Percentiles rank a stretch among this genome's conserved stretches.
These are phyloP conservation scores for Phaenicophaeus curvirostris DNA, from an alignment of 2,797 vertebrate genomes.

Conservation along the genomic window DNA sequence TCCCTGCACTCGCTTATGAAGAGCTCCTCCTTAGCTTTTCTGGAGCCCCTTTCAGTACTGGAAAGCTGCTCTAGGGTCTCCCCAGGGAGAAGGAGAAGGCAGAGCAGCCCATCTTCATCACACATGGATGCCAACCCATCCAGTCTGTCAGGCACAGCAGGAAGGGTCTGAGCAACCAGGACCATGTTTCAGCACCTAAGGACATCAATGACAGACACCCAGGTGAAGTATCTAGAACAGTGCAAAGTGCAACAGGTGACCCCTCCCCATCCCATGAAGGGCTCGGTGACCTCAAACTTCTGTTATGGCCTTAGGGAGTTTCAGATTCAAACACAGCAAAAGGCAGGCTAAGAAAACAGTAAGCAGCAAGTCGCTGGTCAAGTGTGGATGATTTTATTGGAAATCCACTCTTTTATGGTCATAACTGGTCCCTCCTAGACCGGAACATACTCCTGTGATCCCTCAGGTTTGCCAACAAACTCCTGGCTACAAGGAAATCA, in stretches of 20 bases:
- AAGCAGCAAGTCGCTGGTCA: background rate
- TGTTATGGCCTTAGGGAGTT: background rate
- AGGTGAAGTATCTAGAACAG: background rate
- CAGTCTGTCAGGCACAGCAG: rapidly evolving
- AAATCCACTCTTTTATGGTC: background rate
- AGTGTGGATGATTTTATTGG: background rate
- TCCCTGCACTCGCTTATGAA: too few relatives aligned
- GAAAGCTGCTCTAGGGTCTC: too few relatives aligned
- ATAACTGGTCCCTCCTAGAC: background rate
- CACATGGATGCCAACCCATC: rapidly evolving
- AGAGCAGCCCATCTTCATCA: background rate
- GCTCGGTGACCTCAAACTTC: background rate
- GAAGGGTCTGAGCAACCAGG: background rate
- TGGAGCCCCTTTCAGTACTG: too few relatives aligned
- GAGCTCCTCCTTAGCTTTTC: too few relatives aligned
- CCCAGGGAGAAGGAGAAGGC: background rate
- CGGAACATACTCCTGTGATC: rapidly evolving
- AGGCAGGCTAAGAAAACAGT: background rate
- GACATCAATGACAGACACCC: background rate
- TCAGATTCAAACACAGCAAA: background rate
- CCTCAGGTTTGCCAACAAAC: background rate
- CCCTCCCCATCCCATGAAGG: background rate
- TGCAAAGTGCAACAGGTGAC: background rate
- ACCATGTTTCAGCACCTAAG: background rate
- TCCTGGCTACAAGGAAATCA: background rate